These are phyloP conservation scores for Gastrophysa polygoni DNA, from an alignment of 2,888 invertebrate genomes.

Conservation along the genomic window DNA sequence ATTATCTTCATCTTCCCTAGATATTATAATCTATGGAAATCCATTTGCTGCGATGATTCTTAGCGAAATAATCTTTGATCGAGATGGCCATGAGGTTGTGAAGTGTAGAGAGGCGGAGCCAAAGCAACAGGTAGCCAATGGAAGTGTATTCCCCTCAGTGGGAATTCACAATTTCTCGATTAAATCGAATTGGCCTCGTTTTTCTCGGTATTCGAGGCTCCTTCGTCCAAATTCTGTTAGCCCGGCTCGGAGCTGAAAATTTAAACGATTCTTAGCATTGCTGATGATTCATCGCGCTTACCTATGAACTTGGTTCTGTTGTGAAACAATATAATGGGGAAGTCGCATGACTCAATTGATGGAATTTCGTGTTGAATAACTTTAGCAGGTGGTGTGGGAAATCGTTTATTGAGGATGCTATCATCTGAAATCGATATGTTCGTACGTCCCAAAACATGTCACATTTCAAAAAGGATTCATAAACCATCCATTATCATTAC, in stretches of 20 bases:
- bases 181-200: conserved; percentile 31
- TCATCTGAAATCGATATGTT: background rate
- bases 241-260: background rate
- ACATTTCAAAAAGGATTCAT: no score
- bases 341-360: conserved; percentile 27
- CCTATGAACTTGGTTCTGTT: conserved; percentile 18
- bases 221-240: conserved; percentile 16
- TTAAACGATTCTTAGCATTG: conserved; percentile 15
- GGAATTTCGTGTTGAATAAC: conserved; percentile 20
- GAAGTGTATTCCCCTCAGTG: conserved; percentile 34
- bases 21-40: no score
- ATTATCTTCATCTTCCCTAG: no score
- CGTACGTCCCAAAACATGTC: no score
- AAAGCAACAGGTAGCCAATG: conserved; percentile 56
- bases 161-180: conserved; percentile 37
- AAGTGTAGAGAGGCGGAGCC: conserved; percentile 48
- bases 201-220: conserved; percentile 36
- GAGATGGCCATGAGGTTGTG: conserved; percentile 12
- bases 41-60: background rate
- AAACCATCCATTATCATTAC: no score
- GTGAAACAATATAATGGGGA: conserved; percentile 28
- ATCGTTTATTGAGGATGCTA: background rate
- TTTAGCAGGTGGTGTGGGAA: background rate
- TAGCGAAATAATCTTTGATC: background rate
- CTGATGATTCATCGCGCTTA: conserved; percentile 21